Evolutionary conservation across 2,113 vertebrate genomes (phyloP).

Genomic region (Prunella himalayana): DNA sequence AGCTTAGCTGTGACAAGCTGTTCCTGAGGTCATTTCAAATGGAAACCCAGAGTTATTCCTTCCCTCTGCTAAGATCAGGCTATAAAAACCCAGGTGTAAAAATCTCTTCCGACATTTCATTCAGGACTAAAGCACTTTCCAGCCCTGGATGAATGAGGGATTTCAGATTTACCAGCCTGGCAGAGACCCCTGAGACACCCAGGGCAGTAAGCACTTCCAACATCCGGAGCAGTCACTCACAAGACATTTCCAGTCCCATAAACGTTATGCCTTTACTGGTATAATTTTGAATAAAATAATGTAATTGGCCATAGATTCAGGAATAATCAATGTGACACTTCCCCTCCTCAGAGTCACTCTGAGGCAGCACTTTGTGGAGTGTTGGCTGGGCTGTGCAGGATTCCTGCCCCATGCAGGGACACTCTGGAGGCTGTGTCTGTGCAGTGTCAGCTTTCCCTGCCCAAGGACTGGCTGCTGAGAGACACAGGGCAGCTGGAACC

Average conservation of each 20-base stretch:
- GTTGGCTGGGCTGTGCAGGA: not conserved
- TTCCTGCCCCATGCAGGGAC: not conserved
- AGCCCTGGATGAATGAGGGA: not conserved
- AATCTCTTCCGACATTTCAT: not conserved
- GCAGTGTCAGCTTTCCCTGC: conserved; percentile 21
- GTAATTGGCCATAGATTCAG: not conserved
- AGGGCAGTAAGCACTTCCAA: not conserved
- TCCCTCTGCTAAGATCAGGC: not conserved
- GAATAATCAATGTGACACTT: conserved; percentile 27
- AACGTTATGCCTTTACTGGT: not conserved
- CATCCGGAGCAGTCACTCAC: conserved; percentile 13
- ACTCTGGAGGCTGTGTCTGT: not conserved
- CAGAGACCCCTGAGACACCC: not conserved
- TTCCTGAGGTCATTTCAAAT: not conserved
- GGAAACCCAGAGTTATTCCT: not conserved
- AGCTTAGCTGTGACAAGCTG: not conserved
- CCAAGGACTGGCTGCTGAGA: not conserved
- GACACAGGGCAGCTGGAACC: conserved; percentile 23
- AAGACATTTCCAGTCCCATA: conserved; percentile 44
- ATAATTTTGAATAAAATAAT: conserved; percentile 30
- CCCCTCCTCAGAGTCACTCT: not conserved
- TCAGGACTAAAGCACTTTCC: conserved; percentile 17
- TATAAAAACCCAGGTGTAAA: conserved; percentile 22
- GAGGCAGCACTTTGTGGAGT: not conserved
- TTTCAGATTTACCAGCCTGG: conserved; percentile 35